Evolutionary conservation across 37 sponge, comb jelly and placozoan species (phyloP).

Genomic region (Aphrocallistes beatrix): DNA sequence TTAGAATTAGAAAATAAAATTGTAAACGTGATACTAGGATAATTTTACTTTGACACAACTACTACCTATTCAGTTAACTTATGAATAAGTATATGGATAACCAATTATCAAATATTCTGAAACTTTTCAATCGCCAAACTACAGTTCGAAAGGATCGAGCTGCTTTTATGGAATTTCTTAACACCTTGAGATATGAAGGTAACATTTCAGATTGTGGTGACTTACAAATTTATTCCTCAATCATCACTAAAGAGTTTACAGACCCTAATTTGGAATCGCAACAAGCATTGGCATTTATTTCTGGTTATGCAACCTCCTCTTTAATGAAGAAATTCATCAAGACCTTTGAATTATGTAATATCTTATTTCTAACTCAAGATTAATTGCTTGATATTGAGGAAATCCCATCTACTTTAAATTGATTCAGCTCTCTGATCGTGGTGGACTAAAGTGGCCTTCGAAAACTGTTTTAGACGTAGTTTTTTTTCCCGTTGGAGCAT

Average conservation of each 20-base stretch:
- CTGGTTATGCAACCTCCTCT: not conserved
- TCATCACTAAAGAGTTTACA: not conserved
- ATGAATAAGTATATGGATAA: too few species aligned
- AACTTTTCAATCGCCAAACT: not conserved
- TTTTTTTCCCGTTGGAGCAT: not conserved
- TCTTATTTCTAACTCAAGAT: constrained; percentile 8
- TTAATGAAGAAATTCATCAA: constrained; percentile 8
- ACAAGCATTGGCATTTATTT: constrained; percentile 9
- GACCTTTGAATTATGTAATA: not conserved
- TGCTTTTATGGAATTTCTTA: not conserved
- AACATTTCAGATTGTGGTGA: not conserved
- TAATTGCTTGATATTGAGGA: not conserved
- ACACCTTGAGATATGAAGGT: not conserved
- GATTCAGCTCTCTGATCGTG: constrained; percentile 11
- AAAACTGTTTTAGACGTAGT: too few species aligned
- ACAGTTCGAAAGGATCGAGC: not conserved
- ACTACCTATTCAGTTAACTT: too few species aligned
- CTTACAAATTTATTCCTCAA: not conserved
- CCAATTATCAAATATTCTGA: too few species aligned
- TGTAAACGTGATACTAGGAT: too few species aligned
- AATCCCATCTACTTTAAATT: not conserved
- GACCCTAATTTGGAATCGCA: not conserved
- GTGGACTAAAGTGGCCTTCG: constrained; percentile 8
- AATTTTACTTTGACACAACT: too few species aligned
- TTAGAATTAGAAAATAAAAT: too few species aligned